These are phyloP conservation scores for Bos javanicus DNA, from an alignment of 2,113 vertebrate species.

Conservation along the genomic window DNA sequence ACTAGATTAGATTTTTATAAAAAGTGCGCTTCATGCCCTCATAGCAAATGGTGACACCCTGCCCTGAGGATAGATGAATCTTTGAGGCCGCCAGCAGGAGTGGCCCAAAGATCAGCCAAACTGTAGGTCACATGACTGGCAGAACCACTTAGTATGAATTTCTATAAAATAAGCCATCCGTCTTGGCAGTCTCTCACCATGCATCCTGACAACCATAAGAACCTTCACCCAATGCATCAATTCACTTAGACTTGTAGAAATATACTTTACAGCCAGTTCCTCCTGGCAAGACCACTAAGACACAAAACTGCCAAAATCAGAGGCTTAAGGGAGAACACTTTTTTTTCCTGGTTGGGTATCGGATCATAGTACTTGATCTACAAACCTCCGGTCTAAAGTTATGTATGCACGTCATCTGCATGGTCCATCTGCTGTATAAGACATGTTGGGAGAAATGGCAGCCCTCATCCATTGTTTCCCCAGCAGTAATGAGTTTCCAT, in stretches of 20 bases:
- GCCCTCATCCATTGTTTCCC: neutral
- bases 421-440: neutral
- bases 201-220: neutral
- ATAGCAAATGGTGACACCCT: neutral
- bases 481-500: neutral
- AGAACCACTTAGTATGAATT: neutral
- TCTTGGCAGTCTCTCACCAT: fast-evolving
- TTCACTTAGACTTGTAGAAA: neutral
- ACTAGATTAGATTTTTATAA: neutral
- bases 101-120: neutral
- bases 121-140: neutral
- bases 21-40: neutral
- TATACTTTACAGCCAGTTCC: neutral
- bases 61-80: neutral
- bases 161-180: neutral
- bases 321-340: neutral
- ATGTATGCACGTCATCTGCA: fast-evolving
- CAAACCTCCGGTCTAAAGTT: neutral
- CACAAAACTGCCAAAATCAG: neutral
- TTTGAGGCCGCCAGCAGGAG: neutral
- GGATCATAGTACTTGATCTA: neutral
- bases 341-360: neutral
- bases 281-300: neutral
- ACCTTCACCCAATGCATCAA: neutral
- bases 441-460: neutral